Evolutionary conservation across 2,888 invertebrate species (phyloP).

Genomic region (Rutpela maculata): DNA sequence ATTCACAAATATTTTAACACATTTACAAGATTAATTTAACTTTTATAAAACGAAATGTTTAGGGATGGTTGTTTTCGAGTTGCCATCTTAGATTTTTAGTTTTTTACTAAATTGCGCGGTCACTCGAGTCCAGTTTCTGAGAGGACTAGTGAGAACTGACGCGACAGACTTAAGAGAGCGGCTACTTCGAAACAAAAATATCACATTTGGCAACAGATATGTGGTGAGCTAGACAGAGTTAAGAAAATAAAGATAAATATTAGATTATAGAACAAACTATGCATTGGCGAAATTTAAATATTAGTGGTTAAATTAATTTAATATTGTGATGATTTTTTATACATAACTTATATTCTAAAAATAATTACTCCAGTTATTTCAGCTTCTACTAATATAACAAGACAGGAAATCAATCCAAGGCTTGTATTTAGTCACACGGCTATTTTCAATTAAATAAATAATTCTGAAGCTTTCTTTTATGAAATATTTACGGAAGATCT

Average conservation of each 20-base stretch:
- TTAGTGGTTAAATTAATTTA: conserved; percentile 33
- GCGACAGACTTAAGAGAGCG: conserved; percentile 68
- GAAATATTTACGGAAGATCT: neutral
- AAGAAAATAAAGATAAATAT: conserved; percentile 72
- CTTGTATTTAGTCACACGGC: conserved; percentile 1
- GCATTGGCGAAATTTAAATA: conserved; percentile 35
- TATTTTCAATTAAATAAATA: neutral
- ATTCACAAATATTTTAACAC: conserved; percentile 25
- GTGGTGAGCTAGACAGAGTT: conserved; percentile 70
- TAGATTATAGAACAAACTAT: conserved; percentile 63
- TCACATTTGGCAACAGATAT: conserved; percentile 75
- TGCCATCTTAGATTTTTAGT: conserved; percentile 41
- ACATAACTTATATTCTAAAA: conserved; percentile 30
- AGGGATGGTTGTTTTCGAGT: conserved; percentile 5
- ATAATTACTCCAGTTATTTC: conserved; percentile 30
- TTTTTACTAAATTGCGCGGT: conserved; percentile 56
- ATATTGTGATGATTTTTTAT: conserved; percentile 32
- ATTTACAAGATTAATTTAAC: conserved; percentile 7
- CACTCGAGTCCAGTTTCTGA: conserved; percentile 64
- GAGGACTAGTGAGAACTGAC: conserved; percentile 71
- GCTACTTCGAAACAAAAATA: conserved; percentile 73
- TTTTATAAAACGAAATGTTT: conserved; percentile 3
- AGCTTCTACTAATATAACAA: neutral
- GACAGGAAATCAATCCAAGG: conserved; percentile 18
- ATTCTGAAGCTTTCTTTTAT: neutral